These are phyloP conservation scores for Heliocidaris tuberculata DNA, from an alignment of 35 echinoderm and acorn worm species.

Conservation along the genomic window DNA sequence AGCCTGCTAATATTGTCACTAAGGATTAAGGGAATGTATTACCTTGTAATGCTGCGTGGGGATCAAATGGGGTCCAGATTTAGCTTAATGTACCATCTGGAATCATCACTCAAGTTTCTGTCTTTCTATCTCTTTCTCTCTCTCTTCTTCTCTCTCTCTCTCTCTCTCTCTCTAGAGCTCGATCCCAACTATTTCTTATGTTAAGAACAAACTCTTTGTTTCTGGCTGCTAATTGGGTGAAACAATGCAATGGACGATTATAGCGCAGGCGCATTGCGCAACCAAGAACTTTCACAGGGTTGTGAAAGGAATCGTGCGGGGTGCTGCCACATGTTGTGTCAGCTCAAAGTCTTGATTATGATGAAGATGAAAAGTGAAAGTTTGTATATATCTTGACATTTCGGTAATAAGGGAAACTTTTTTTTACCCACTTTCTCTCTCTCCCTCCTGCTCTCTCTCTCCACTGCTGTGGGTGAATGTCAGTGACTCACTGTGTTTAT, in stretches of 20 bases:
- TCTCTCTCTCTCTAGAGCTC: neutral
- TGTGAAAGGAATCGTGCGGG: neutral
- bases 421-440: neutral
- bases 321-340: neutral
- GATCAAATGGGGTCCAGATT: neutral
- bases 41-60: neutral
- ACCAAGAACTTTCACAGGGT: neutral
- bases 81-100: neutral
- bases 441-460: neutral
- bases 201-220: neutral
- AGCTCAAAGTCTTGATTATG: neutral
- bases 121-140: neutral
- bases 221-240: neutral
- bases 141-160: neutral
- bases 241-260: neutral
- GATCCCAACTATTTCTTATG: neutral
- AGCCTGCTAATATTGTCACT: conserved; percentile 11
- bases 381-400: conserved; percentile 24
- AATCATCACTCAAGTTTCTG: neutral
- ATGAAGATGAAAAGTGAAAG: conserved; percentile 26
- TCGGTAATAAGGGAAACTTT: neutral
- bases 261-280: neutral
- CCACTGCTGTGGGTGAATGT: neutral
- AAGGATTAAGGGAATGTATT: neutral
- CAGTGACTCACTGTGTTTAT: conserved; percentile 25